phyloP scores from a whole-genome alignment of 2,113 vertebrate genomes.

The Ascaphus truei region DNA sequence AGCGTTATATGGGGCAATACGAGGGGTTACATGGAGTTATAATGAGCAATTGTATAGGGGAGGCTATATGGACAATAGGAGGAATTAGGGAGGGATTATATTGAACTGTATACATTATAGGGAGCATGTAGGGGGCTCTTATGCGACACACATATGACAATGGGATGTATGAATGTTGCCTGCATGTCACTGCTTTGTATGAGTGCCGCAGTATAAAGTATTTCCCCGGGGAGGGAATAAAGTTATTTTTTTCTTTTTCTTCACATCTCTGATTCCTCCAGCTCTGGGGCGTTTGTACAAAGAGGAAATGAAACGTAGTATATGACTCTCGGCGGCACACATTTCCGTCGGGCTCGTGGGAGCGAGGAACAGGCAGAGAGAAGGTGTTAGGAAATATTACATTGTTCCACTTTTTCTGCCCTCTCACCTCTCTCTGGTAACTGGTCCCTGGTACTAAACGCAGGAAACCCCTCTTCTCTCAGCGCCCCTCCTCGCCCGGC shows the following conservation, averaged over 20 bases:
- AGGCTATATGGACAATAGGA: too few relatives aligned
- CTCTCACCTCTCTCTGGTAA: slow-evolving; percentile 13
- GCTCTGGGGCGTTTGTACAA: background rate
- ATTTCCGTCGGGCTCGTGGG: background rate
- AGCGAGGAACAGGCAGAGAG: background rate
- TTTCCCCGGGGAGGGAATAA: slow-evolving; percentile 4
- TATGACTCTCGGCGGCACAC: background rate
- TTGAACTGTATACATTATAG: too few relatives aligned
- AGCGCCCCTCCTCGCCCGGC: background rate
- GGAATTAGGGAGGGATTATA: too few relatives aligned
- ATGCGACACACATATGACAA: background rate
- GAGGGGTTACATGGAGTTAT: too few relatives aligned
- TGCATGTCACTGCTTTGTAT: background rate
- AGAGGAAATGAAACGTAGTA: slow-evolving; percentile 26
- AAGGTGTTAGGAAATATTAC: slow-evolving; percentile 27
- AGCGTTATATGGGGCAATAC: too few relatives aligned
- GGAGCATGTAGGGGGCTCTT: too few relatives aligned
- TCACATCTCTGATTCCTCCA: background rate
- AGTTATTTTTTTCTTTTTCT: slow-evolving; percentile 1
- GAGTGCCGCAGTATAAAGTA: background rate
- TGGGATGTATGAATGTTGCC: background rate
- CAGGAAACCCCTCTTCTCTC: slow-evolving; percentile 7
- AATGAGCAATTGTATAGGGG: too few relatives aligned
- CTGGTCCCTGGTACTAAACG: slow-evolving; percentile 1
- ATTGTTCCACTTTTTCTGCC: slow-evolving; percentile 20